These are phyloP conservation scores for Gnathonemus longibarbis DNA, from an alignment of 2,113 vertebrate genomes.

Conservation along the genomic window DNA sequence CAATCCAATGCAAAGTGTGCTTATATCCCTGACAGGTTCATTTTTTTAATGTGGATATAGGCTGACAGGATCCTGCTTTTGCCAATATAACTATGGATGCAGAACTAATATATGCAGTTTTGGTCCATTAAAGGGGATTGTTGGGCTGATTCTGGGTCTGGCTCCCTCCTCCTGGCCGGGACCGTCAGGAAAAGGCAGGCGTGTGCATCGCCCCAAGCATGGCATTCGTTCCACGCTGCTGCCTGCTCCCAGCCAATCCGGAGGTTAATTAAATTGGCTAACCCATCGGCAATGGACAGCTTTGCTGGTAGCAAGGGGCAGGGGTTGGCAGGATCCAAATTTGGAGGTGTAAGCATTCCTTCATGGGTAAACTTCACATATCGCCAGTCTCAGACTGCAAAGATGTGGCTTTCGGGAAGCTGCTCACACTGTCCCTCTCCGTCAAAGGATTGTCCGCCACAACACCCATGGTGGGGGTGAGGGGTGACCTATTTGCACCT, in stretches of 20 bases:
- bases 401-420: not conserved
- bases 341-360: conserved; percentile 32
- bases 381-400: not conserved
- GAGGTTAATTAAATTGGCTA: conserved; percentile 60
- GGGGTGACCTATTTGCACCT: conserved; percentile 22
- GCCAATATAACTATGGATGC: not conserved
- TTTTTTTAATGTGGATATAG: not conserved
- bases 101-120: not conserved
- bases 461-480: conserved; percentile 24
- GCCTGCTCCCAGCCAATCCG: conserved; percentile 40
- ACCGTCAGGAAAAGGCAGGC: conserved; percentile 27
- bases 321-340: conserved; percentile 54
- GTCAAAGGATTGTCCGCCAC: conserved; percentile 9
- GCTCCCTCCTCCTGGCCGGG: conserved; percentile 10
- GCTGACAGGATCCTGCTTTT: not conserved
- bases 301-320: conserved; percentile 34
- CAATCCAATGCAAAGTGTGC: not conserved
- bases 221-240: conserved; percentile 40
- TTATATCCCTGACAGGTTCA: not conserved
- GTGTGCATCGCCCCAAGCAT: conserved; percentile 21
- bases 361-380: not conserved
- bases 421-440: not conserved
- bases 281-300: conserved; percentile 39
- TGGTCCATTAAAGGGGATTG: not conserved
- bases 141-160: not conserved